Percentiles rank a stretch among this genome's conserved stretches.
Evolutionary conservation across 2,888 invertebrate species (phyloP).

Genomic region (Myopa tessellatipennis): DNA sequence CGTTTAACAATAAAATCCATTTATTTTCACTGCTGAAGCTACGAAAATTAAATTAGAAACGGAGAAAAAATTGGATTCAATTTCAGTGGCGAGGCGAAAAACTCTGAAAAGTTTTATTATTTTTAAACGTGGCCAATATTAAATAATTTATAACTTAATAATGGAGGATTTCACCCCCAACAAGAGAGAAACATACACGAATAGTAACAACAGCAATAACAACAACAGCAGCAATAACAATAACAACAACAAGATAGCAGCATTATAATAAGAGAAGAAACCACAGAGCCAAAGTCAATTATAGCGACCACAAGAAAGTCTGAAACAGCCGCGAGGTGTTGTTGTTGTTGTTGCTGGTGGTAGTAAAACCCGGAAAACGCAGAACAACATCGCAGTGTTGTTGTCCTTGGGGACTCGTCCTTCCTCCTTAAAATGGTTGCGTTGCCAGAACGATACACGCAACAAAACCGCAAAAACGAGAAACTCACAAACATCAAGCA

Average conservation of each 20-base stretch:
- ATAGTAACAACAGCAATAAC: background rate
- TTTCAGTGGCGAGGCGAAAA: slow-evolving; percentile 18
- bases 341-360: slow-evolving; percentile 1
- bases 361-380: background rate
- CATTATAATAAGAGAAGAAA: background rate
- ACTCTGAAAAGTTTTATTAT: slow-evolving; percentile 35
- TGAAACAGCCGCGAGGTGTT: slow-evolving; percentile 7
- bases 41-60: slow-evolving; percentile 31
- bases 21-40: slow-evolving; percentile 3
- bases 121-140: slow-evolving; percentile 48
- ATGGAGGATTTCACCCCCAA: slow-evolving; percentile 25
- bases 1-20: background rate
- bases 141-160: slow-evolving; percentile 52
- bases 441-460: background rate
- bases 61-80: slow-evolving; percentile 33
- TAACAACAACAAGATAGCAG: background rate
- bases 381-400: background rate
- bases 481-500: background rate
- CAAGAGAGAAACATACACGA: background rate
- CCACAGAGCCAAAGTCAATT: background rate
- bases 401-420: slow-evolving; percentile 2
- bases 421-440: background rate
- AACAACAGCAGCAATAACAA: background rate
- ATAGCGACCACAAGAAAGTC: slow-evolving; percentile 2
- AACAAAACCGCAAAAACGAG: background rate